phyloP scores from a whole-genome alignment of 2,888 invertebrate species.

The Yponomeuta malinellus region DNA sequence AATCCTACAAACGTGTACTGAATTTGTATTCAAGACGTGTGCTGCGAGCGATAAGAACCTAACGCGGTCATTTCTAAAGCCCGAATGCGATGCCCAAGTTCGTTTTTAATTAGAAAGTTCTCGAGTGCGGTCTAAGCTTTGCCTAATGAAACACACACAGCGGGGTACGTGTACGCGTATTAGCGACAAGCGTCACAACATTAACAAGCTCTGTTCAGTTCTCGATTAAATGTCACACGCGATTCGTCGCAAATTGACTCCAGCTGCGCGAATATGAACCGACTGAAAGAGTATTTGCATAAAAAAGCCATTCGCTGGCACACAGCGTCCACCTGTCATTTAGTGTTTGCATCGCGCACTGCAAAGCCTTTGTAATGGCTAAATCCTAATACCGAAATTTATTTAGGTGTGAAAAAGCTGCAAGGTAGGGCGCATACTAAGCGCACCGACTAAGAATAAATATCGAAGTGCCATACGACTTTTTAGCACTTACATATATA shows the following conservation, averaged over 20 bases:
- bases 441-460: background rate
- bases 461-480: background rate
- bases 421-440: background rate
- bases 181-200: conserved; percentile 43
- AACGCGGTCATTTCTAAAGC: background rate
- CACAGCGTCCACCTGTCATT: conserved; percentile 25
- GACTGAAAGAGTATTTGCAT: conserved; percentile 66
- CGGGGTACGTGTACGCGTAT: conserved; percentile 26
- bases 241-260: conserved; percentile 63
- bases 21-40: background rate
- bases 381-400: conserved; percentile 17
- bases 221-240: conserved; percentile 68
- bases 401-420: conserved; percentile 11
- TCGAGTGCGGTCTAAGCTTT: background rate
- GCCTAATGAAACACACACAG: background rate
- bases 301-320: conserved; percentile 49
- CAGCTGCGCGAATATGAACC: conserved; percentile 58
- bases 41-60: background rate
- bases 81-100: background rate
- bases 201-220: conserved; percentile 63
- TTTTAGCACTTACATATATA: background rate
- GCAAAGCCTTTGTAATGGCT: conserved; percentile 22
- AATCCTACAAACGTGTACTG: background rate
- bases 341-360: conserved; percentile 21
- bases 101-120: background rate